phyloP scores from a whole-genome alignment of 2,888 invertebrate species.

The Crematogaster levior region DNA sequence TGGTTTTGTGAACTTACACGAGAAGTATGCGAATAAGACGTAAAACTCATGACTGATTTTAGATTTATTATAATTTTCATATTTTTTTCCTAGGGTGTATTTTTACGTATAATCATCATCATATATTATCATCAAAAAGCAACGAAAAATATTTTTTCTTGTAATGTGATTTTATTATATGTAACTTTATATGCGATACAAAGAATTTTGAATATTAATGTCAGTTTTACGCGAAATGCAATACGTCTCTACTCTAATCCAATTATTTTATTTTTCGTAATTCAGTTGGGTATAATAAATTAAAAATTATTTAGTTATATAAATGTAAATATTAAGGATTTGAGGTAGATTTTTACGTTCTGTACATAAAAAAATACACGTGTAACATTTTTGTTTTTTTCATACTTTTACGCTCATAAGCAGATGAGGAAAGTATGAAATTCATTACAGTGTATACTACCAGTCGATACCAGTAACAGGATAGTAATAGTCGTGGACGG shows the following conservation, averaged over 20 bases:
- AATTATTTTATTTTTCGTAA: background rate
- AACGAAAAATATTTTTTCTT: background rate
- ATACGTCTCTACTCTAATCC: background rate
- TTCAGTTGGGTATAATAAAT: background rate
- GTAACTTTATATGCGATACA: background rate
- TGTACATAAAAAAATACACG: background rate
- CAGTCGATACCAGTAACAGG: conserved; percentile 21
- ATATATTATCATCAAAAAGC: background rate
- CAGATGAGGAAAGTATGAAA: conserved; percentile 4
- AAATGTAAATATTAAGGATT: background rate
- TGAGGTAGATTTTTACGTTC: background rate
- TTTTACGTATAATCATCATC: conserved; percentile 23
- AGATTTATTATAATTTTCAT: background rate
- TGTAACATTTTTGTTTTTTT: background rate
- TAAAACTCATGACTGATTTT: background rate
- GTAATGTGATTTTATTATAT: background rate
- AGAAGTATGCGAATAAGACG: background rate
- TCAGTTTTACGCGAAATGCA: background rate
- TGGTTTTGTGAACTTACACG: background rate
- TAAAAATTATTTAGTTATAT: background rate
- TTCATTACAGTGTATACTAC: conserved; percentile 16
- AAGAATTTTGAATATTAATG: background rate
- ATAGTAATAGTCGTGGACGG: conserved; percentile 62
- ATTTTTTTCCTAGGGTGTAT: background rate
- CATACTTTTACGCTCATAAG: background rate